Percentiles rank a stretch among this genome's conserved stretches.
These are phyloP conservation scores for Tiaroga cobitis DNA, from an alignment of 2,797 vertebrate genomes.

Conservation along the genomic window DNA sequence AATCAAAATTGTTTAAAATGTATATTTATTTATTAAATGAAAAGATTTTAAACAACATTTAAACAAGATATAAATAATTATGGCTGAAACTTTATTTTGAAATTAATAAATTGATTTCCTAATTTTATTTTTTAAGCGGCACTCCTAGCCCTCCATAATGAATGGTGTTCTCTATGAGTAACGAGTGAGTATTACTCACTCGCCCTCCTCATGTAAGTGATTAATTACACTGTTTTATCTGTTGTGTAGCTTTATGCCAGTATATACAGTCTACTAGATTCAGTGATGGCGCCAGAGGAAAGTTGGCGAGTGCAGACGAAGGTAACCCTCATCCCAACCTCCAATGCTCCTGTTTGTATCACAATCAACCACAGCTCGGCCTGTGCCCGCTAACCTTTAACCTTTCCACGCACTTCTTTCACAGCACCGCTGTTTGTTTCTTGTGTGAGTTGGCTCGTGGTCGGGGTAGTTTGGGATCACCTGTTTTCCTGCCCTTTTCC, in stretches of 20 bases:
- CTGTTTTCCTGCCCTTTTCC: slow-evolving; percentile 41
- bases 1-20: not conserved
- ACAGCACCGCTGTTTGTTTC: slow-evolving; percentile 63
- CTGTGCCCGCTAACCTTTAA: slow-evolving; percentile 82
- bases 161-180: not conserved
- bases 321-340: slow-evolving; percentile 83
- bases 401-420: slow-evolving; percentile 71
- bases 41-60: not conserved
- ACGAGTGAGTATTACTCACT: slow-evolving; percentile 26
- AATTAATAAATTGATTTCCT: not conserved
- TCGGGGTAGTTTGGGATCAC: slow-evolving; percentile 55
- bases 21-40: not conserved
- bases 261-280: slow-evolving; percentile 99
- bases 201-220: slow-evolving; percentile 65
- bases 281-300: slow-evolving; percentile 93
- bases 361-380: slow-evolving; percentile 62
- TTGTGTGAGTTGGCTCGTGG: slow-evolving; percentile 63
- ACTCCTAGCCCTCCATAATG: not conserved
- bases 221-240: slow-evolving; percentile 91
- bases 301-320: slow-evolving; percentile 90
- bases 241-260: slow-evolving; percentile 99
- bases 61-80: not conserved
- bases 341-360: slow-evolving; percentile 66
- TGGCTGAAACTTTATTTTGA: not conserved
- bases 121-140: not conserved